phyloP scores from a whole-genome alignment of 2,113 vertebrate species.

The Zosterops japonicus region DNA sequence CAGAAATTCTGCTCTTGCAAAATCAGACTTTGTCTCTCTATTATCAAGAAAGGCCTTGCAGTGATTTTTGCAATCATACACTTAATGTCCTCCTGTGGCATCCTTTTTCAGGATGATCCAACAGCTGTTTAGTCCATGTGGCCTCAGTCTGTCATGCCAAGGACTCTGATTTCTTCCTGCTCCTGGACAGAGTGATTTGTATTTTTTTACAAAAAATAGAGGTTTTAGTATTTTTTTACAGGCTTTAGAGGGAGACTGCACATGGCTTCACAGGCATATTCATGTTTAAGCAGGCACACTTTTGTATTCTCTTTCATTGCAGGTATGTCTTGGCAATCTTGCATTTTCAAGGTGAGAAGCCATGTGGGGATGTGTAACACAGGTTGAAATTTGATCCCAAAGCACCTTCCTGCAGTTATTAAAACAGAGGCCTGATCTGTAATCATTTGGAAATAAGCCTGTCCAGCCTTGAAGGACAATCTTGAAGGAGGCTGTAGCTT shows the following conservation, averaged over 20 bases:
- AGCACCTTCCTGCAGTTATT: background rate
- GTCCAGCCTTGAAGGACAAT: background rate
- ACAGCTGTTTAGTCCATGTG: background rate
- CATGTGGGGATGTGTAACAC: background rate
- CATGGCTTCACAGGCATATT: background rate
- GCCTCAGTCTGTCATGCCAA: background rate
- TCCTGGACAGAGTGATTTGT: background rate
- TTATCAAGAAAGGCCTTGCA: background rate
- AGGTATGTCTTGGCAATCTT: background rate
- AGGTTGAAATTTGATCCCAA: background rate
- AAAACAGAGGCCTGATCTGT: background rate
- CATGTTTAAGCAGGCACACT: background rate
- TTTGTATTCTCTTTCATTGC: background rate
- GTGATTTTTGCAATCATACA: background rate
- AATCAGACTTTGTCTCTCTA: background rate
- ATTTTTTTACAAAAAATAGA: background rate
- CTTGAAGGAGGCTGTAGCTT: background rate
- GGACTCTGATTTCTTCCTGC: background rate
- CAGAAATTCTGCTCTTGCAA: background rate
- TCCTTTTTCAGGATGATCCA: background rate
- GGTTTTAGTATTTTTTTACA: background rate
- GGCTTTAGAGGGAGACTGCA: background rate
- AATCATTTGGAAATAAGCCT: background rate
- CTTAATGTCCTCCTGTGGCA: background rate
- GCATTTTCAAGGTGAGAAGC: background rate